Evolutionary conservation across 2,888 invertebrate species (phyloP), one percentile per base, ranked within the genome.

Genomic region (Amiota mariae): DNA sequence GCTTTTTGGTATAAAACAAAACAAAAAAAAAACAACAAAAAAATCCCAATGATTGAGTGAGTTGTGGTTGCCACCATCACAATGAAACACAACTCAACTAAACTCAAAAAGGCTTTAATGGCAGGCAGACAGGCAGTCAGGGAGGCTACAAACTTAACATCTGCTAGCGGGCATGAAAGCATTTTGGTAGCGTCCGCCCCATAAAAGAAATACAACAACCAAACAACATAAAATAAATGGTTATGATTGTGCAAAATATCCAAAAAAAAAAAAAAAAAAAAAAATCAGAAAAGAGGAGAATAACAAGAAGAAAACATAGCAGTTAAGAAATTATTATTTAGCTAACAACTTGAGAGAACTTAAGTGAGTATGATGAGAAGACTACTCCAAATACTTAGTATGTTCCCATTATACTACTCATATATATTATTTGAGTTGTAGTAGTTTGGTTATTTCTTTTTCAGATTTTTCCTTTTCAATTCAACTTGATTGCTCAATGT

Each of bases 401-500:
- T 63, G 63, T 15, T 46, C 11, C 46, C 63, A 63, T 63, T 46
- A 63, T 63, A 13, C 11, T 63, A 8, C 46, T 13, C 63, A 46
- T 36, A 36, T 3, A 36, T 36, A 36, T 36, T 36, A 36, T 36
- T 36, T 6, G 24, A 24, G 36, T 36, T 6, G 36, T 36, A 6
- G 2, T 36, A 6, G 36, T 36, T 36, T 36, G 36, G 36, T 2
- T 36, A 36, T 63, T 63, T 63, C 20, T 59, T 59, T 54, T 54
- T 54, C 10, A 11, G 8, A 36, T 13, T 54, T 54, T 9, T 8
- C 59, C 20, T 8, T 63, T 63, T 59, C 18, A 20, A 59, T 36
- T n/a, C 63, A 63, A 63, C 63, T 63, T 63, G 63, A 63, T 63
- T 63, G 63, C n/a, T 63, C 46, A 63, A 63, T 63, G 63, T 63